Evolutionary conservation across 2,113 vertebrate genomes (phyloP).

Genomic region (Epinephelus cyanopodus): DNA sequence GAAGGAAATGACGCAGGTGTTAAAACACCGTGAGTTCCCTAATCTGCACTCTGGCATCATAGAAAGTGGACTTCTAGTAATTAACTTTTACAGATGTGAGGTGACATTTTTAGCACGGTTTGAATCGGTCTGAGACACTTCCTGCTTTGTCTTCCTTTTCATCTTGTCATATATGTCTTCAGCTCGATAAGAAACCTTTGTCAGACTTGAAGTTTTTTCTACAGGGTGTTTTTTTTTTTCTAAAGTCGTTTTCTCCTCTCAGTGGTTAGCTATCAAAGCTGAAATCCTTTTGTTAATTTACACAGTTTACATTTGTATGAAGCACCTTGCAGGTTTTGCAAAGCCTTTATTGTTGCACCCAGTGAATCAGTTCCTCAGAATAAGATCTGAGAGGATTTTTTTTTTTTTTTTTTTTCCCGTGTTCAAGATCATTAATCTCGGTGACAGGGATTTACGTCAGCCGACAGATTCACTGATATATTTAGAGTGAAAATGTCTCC

Average conservation of each 20-base stretch:
- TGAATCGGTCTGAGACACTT: neutral
- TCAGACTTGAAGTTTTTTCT: neutral
- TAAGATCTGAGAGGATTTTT: slow-evolving; percentile 23
- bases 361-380: slow-evolving; percentile 4
- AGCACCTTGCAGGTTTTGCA: slow-evolving; percentile 1
- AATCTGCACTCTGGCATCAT: neutral
- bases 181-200: neutral
- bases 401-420: neutral
- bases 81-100: slow-evolving; percentile 3
- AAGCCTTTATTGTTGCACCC: neutral
- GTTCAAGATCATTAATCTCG: slow-evolving; percentile 63
- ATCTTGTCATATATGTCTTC: neutral
- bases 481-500: slow-evolving; percentile 70
- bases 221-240: neutral
- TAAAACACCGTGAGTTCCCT: neutral
- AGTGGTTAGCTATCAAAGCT: neutral
- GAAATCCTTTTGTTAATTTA: slow-evolving; percentile 14
- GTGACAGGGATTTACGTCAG: slow-evolving; percentile 72
- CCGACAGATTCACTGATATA: slow-evolving; percentile 66
- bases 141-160: neutral
- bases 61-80: neutral
- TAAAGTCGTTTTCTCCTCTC: neutral
- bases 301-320: slow-evolving; percentile 19
- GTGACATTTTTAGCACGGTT: slow-evolving; percentile 16
- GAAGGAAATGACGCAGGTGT: slow-evolving; percentile 5